Conservation (phyloP, 2,113 vertebrate species). For the Pipra filicauda region DNA sequence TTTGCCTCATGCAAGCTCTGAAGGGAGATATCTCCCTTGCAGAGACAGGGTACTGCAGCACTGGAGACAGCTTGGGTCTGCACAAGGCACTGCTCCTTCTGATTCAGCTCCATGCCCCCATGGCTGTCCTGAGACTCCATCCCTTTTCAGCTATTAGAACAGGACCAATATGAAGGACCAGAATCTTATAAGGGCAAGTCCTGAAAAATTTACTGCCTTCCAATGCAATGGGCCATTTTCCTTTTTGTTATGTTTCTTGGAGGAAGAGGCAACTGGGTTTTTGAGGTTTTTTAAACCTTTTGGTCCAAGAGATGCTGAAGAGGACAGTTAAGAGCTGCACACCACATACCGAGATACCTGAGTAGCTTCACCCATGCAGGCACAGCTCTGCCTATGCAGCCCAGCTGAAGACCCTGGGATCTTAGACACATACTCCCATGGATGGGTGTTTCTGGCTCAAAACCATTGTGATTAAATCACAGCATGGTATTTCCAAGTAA, state of each 20-base stretch:
- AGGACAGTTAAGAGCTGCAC: neutral
- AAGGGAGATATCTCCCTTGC: neutral
- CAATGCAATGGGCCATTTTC: neutral
- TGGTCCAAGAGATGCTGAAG: neutral
- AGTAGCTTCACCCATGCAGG: accelerated
- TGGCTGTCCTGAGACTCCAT: neutral
- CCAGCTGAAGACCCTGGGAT: neutral
- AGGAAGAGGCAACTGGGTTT: neutral
- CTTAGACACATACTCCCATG: neutral
- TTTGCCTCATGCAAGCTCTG: neutral
- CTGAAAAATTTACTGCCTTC: neutral
- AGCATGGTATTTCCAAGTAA: neutral
- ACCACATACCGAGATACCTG: neutral
- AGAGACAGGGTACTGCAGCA: neutral
- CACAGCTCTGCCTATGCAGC: neutral
- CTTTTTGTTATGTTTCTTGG: neutral
- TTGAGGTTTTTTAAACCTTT: neutral
- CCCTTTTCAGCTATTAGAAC: neutral
- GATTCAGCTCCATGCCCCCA: neutral
- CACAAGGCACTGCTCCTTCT: neutral
- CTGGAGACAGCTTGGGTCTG: accelerated
- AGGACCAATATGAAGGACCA: neutral
- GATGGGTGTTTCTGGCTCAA: neutral
- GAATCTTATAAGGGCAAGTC: neutral
- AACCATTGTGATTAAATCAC: neutral